These are phyloP conservation scores for Neoarius graeffei DNA, from an alignment of 2,113 vertebrate species.

Conservation along the genomic window DNA sequence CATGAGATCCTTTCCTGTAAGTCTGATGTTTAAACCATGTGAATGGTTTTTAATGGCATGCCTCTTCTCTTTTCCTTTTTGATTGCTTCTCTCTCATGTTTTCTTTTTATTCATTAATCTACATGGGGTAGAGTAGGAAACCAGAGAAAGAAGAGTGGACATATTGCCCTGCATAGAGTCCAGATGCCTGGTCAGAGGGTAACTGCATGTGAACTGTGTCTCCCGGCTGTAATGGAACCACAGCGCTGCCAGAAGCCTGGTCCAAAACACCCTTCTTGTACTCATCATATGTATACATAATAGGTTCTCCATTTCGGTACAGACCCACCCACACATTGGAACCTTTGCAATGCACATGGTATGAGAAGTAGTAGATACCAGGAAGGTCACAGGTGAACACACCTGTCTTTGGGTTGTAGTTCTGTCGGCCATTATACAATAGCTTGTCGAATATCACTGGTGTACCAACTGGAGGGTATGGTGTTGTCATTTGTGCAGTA, in stretches of 20 bases:
- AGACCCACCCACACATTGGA: conserved; percentile 93
- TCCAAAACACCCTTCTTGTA: conserved; percentile 95
- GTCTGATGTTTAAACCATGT: conserved; percentile 16
- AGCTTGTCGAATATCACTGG: conserved; percentile 93
- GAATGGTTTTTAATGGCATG: neutral
- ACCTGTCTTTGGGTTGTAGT: conserved; percentile 93
- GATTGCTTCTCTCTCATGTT: neutral
- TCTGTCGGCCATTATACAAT: conserved; percentile 90
- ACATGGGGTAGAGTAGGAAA: conserved; percentile 56
- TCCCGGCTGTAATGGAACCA: conserved; percentile 83
- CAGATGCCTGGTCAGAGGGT: conserved; percentile 94
- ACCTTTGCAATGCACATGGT: conserved; percentile 96
- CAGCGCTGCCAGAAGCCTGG: conserved; percentile 94
- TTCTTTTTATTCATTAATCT: conserved; percentile 7
- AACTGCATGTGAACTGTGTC: conserved; percentile 91
- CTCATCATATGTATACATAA: conserved; percentile 98
- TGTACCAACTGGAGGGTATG: conserved; percentile 88
- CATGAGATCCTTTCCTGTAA: conserved; percentile 18
- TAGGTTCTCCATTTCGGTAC: conserved; percentile 91
- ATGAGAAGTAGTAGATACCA: conserved; percentile 94
- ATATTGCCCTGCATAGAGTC: conserved; percentile 94
- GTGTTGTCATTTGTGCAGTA: conserved; percentile 87
- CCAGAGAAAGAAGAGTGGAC: conserved; percentile 86
- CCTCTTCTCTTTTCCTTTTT: neutral
- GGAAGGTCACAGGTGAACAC: conserved; percentile 93